Evolutionary conservation across 2,888 invertebrate genomes (phyloP).

Genomic region (Spilarctia lutea): DNA sequence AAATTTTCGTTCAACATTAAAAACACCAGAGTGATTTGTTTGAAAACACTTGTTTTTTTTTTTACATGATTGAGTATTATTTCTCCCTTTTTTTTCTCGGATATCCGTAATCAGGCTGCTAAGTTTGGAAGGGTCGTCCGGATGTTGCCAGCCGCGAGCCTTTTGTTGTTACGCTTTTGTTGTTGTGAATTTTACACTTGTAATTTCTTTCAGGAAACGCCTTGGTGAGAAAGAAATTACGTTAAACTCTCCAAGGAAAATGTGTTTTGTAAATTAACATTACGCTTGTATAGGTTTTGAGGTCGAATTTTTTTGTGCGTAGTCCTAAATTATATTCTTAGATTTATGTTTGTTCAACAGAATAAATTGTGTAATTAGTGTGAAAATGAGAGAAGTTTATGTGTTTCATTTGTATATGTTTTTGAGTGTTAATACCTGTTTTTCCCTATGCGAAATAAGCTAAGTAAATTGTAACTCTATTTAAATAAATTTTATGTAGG

Average conservation of each 20-base stretch:
- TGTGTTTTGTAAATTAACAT: slow-evolving; percentile 84
- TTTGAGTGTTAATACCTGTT: not conserved
- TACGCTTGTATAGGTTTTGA: slow-evolving; percentile 72
- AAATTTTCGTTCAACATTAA: slow-evolving; percentile 55
- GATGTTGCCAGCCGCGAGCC: slow-evolving; percentile 85
- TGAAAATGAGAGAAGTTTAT: slow-evolving; percentile 16
- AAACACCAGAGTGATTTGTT: slow-evolving; percentile 62
- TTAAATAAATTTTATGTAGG: not conserved
- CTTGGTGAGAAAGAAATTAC: slow-evolving; percentile 85
- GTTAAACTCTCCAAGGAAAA: slow-evolving; percentile 84
- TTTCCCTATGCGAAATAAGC: not conserved
- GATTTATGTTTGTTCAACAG: slow-evolving; percentile 23
- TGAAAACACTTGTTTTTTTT: slow-evolving; percentile 67
- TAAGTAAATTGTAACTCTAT: not conserved
- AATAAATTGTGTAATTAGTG: slow-evolving; percentile 17
- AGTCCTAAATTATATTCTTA: slow-evolving; percentile 41
- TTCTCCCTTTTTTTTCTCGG: slow-evolving; percentile 79
- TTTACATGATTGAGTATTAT: slow-evolving; percentile 72
- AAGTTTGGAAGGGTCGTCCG: slow-evolving; percentile 86
- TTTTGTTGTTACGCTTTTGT: slow-evolving; percentile 86
- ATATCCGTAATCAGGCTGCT: slow-evolving; percentile 86
- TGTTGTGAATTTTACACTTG: slow-evolving; percentile 87
- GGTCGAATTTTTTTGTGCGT: slow-evolving; percentile 62
- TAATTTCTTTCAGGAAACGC: slow-evolving; percentile 86
- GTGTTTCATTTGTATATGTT: not conserved